These are phyloP conservation scores for Homalodisca vitripennis DNA, from an alignment of 1,140 invertebrate genomes.

Conservation along the genomic window DNA sequence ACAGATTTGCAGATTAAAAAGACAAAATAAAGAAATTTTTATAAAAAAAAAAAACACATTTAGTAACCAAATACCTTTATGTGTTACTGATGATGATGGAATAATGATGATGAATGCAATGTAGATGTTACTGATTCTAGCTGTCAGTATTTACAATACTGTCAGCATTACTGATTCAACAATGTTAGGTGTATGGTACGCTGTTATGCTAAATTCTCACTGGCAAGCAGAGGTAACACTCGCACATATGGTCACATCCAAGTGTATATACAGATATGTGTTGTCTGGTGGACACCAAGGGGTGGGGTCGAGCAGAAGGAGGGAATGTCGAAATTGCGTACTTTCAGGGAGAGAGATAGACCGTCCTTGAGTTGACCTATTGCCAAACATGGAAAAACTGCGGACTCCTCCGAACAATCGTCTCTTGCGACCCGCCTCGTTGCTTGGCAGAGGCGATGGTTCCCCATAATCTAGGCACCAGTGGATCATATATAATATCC, in stretches of 20 bases:
- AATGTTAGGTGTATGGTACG: no score
- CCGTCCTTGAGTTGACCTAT: slow-evolving; percentile 66
- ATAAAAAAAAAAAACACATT: no score
- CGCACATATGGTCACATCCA: no score
- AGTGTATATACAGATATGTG: no score
- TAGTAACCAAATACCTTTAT: no score
- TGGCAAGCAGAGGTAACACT: slow-evolving; percentile 13
- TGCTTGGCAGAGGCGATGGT: slow-evolving; percentile 27
- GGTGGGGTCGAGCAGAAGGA: slow-evolving; percentile 24
- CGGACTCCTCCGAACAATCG: slow-evolving; percentile 71
- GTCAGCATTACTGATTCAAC: no score
- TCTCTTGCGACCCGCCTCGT: slow-evolving; percentile 37
- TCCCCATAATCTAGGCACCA: slow-evolving; percentile 26
- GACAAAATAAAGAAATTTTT: no score
- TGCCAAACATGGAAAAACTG: slow-evolving; percentile 69
- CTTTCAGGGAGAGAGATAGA: slow-evolving; percentile 79
- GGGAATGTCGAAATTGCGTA: slow-evolving; percentile 53
- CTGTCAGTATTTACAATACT: no score
- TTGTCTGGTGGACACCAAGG: background rate
- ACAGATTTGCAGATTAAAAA: no score
- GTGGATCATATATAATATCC: slow-evolving; percentile 11
- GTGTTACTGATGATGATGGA: no score
- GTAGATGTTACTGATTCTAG: no score
- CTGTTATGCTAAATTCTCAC: slow-evolving; percentile 13
- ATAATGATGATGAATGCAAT: no score